These are phyloP conservation scores for Drosophila trapezifrons DNA, from an alignment of 1,140 invertebrate genomes.

Conservation along the genomic window DNA sequence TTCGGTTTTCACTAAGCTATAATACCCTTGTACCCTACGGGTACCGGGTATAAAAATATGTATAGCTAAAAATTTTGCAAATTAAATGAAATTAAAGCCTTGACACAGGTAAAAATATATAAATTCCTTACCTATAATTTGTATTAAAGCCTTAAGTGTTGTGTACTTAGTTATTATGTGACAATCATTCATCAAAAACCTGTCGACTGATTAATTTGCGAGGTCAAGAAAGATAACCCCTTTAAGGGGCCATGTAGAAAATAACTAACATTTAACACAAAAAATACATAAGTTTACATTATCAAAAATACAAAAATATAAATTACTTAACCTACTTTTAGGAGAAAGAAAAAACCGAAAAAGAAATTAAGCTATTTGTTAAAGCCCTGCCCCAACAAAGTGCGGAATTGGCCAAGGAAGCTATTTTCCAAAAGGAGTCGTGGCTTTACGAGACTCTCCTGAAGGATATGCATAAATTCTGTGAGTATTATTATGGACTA, in stretches of 20 bases:
- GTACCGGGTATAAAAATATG: too few relatives aligned
- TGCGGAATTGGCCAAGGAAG: constrained; percentile 61
- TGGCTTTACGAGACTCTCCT: constrained; percentile 61
- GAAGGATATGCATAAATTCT: constrained; percentile 46
- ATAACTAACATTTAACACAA: too few relatives aligned
- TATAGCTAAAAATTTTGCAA: background rate
- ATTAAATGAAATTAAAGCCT: too few relatives aligned
- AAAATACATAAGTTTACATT: background rate
- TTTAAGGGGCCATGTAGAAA: background rate
- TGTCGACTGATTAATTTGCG: constrained; percentile 3
- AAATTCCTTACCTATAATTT: background rate
- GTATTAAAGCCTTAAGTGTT: background rate
- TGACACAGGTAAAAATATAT: background rate
- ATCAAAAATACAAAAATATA: background rate
- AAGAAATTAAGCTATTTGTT: constrained; percentile 52
- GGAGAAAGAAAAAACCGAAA: constrained; percentile 25
- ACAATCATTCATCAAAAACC: background rate
- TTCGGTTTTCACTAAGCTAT: too few relatives aligned
- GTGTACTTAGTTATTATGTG: constrained; percentile 1
- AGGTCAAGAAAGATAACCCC: constrained; percentile 9
- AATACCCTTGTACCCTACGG: too few relatives aligned
- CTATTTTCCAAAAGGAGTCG: constrained; percentile 68
- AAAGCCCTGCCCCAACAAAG: constrained; percentile 62
- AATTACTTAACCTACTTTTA: constrained; percentile 41
- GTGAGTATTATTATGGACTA: constrained; percentile 29